phyloP scores from a whole-genome alignment of 2,888 invertebrate species.

The Deilephila elpenor region DNA sequence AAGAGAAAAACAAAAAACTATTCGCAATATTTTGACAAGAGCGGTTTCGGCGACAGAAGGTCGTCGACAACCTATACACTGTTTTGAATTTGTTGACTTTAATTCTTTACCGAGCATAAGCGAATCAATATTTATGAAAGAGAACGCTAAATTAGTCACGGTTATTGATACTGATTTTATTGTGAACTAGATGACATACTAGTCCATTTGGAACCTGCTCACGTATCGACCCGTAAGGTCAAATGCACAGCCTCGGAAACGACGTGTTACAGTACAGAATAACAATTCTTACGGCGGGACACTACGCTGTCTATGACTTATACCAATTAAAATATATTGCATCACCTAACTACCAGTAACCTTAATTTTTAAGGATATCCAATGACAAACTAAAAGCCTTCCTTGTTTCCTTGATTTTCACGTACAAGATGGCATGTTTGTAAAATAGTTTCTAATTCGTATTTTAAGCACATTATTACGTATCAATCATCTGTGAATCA shows the following conservation, averaged over 20 bases:
- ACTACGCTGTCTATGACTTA: slow-evolving; percentile 10
- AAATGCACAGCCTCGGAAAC: slow-evolving; percentile 60
- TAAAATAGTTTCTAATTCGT: not conserved
- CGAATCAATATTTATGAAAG: not conserved
- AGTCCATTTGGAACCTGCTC: slow-evolving; percentile 49
- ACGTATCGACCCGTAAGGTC: slow-evolving; percentile 61
- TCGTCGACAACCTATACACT: not conserved
- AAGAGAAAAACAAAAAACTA: too few relatives aligned
- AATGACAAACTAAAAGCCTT: slow-evolving; percentile 22
- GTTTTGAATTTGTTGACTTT: not conserved
- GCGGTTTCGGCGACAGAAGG: too few relatives aligned
- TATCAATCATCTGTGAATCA: too few relatives aligned
- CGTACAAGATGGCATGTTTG: too few relatives aligned
- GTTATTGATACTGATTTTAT: not conserved
- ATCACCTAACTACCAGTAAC: slow-evolving; percentile 7
- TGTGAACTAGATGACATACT: slow-evolving; percentile 26
- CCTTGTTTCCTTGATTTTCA: slow-evolving; percentile 24
- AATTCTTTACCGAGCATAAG: not conserved
- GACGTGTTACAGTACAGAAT: slow-evolving; percentile 42
- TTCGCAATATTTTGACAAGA: too few relatives aligned
- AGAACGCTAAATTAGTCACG: not conserved
- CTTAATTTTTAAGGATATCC: not conserved
- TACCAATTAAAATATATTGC: slow-evolving; percentile 7
- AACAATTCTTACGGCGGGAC: slow-evolving; percentile 35
- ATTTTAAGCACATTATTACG: not conserved